Conservation (phyloP, 2,113 vertebrate species). For the Saiga tatarica region DNA sequence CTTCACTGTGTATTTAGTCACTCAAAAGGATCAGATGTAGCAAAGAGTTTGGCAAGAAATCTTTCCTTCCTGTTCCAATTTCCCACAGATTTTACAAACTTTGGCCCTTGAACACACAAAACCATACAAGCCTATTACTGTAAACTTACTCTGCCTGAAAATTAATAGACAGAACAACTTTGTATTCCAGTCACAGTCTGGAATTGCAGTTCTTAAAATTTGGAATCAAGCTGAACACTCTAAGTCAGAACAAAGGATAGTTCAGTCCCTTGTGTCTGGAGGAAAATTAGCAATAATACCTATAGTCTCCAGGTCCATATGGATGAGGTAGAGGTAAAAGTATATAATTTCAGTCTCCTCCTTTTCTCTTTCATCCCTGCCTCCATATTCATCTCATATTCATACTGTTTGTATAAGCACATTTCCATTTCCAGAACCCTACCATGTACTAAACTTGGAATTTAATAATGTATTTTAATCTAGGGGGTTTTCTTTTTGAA, state of each 20-base stretch:
- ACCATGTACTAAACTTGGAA: background rate
- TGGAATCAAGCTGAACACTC: slow-evolving; percentile 53
- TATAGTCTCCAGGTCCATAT: slow-evolving; percentile 17
- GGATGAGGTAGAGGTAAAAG: background rate
- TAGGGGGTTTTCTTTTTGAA: background rate
- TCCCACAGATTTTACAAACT: slow-evolving; percentile 58
- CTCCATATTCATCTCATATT: background rate
- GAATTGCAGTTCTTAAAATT: slow-evolving; percentile 50
- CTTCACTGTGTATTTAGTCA: background rate
- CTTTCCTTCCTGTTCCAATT: slow-evolving; percentile 60
- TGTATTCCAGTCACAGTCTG: slow-evolving; percentile 30
- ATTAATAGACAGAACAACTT: slow-evolving; percentile 61
- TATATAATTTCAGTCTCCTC: background rate
- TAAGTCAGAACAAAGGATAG: slow-evolving; percentile 43
- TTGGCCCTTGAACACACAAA: slow-evolving; percentile 43
- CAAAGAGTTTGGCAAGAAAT: slow-evolving; percentile 38
- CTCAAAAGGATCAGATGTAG: slow-evolving; percentile 37
- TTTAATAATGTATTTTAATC: background rate
- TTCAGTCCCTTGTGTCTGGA: slow-evolving; percentile 46
- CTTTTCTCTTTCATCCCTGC: background rate
- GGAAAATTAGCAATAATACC: slow-evolving; percentile 63
- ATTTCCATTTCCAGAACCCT: background rate
- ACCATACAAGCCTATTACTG: background rate
- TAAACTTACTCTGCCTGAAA: slow-evolving; percentile 37
- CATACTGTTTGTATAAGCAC: background rate